Base-by-base conservation (phyloP, 2,888 invertebrate genomes). In the Eristalis intricaria region DNA sequence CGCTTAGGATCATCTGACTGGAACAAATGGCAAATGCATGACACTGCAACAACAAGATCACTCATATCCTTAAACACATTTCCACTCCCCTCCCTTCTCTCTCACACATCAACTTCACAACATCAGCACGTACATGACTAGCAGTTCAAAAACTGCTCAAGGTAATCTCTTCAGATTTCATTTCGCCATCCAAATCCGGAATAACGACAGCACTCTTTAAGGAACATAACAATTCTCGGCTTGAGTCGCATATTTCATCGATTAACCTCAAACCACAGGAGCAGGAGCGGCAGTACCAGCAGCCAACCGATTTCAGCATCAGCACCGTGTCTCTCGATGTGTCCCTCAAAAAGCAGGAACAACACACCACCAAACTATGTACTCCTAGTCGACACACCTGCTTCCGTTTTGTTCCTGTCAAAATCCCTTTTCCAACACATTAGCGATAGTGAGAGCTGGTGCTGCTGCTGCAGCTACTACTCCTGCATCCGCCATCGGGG, bases 391-490 rank as follows among this genome's bases (percentile, higher is more conserved):
- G 22, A 80, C 26, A 68, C 71, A 84, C 84, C 80, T 84, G 80
- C 61, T 65, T 71, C 35, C 73, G 40, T 19, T 35, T 43, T 50
- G 22, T 32, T 63, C 23, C 69, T 63, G 29, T 40, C 65, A 69
- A 85, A 66, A 81, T 2, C 82, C 73, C 38, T 76, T 77, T 81
- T 81, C 71, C 68, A 85, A 71, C 73, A 85, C 77, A 82, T 85
- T 82, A 73, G 60, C 81, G 76, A 85, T 77, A 74, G 80, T 75
- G 80, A 82, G 26, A 10, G 29, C 19, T 23, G 23, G 11, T 11
- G 61, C 22, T 11, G 61, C 61, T 10, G 15, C 13, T 26, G 32
- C 32, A 4, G 32, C 32, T 32, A 5, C 15, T 35, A 7, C 7
- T 58, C 23, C 75, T 23, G 64, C n/a, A 5, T 23, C 74, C 68